phyloP scores from a whole-genome alignment of 2,888 invertebrate genomes.

The Ptilodon capucinus region DNA sequence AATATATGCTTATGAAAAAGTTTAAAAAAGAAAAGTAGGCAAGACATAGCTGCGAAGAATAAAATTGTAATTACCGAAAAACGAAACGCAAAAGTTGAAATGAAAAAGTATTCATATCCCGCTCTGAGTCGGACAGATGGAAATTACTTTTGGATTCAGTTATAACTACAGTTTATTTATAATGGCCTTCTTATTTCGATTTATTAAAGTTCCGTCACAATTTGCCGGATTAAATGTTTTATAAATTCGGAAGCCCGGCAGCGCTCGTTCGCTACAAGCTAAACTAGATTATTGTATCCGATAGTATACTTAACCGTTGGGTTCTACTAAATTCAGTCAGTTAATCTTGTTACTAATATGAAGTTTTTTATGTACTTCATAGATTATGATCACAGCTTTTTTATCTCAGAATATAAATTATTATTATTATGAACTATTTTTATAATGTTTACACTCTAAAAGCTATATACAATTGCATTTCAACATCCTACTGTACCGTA shows the following conservation, averaged over 20 bases:
- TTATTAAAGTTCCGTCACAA: conserved; percentile 34
- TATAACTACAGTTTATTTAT: conserved; percentile 33
- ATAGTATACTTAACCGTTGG: background rate
- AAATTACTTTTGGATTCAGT: conserved; percentile 38
- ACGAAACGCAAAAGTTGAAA: conserved; percentile 22
- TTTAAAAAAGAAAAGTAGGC: background rate
- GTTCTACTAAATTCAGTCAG: background rate
- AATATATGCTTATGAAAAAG: too few relatives aligned
- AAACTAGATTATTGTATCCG: background rate
- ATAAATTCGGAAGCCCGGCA: conserved; percentile 8
- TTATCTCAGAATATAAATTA: too few relatives aligned
- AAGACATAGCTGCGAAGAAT: background rate
- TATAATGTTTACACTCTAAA: too few relatives aligned
- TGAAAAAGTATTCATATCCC: conserved; percentile 32
- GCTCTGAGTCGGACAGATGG: conserved; percentile 26
- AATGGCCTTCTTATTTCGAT: conserved; percentile 25
- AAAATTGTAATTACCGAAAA: conserved; percentile 26
- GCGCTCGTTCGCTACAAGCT: background rate
- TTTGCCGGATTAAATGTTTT: conserved; percentile 16
- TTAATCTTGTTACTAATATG: background rate
- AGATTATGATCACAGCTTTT: background rate
- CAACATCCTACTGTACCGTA: too few relatives aligned
- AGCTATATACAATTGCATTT: too few relatives aligned
- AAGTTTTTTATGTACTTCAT: background rate
- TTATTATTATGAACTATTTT: too few relatives aligned